These are phyloP conservation scores for Thomomys bottae DNA, from an alignment of 2,113 vertebrate species.

Conservation along the genomic window DNA sequence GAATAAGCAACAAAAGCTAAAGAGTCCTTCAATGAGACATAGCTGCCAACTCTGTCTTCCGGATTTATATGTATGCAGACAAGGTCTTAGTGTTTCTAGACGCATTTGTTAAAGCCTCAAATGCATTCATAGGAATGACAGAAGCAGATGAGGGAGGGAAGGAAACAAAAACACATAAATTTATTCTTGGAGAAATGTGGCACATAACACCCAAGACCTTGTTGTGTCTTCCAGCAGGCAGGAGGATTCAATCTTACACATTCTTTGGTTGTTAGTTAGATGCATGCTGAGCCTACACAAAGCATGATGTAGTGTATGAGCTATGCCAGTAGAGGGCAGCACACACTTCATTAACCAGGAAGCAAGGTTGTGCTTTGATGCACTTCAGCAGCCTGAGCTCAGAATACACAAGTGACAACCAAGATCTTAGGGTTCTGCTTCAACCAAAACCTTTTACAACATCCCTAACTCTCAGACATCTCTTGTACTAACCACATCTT, in stretches of 20 bases:
- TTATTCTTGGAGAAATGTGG: background rate
- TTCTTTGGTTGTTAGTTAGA: background rate
- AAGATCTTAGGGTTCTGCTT: background rate
- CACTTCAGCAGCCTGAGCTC: background rate
- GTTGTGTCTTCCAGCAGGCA: background rate
- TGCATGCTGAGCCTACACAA: accelerated
- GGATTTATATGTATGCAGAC: background rate
- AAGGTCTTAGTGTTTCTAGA: background rate
- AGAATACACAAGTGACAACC: background rate
- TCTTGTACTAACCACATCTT: background rate
- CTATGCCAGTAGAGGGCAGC: constrained; percentile 84
- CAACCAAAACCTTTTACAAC: background rate
- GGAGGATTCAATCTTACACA: background rate
- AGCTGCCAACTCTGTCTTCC: background rate
- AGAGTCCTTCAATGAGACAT: no score
- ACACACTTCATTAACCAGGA: constrained; percentile 80
- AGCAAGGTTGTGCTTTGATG: background rate
- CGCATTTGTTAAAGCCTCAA: background rate
- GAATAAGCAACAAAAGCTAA: background rate
- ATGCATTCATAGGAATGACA: background rate
- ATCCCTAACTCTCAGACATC: background rate
- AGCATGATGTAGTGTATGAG: constrained; percentile 49
- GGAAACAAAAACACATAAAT: background rate
- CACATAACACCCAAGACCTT: background rate
- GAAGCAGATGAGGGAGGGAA: background rate